Evolutionary conservation across 2,113 vertebrate species (phyloP).

Genomic region (Peromyscus leucopus): DNA sequence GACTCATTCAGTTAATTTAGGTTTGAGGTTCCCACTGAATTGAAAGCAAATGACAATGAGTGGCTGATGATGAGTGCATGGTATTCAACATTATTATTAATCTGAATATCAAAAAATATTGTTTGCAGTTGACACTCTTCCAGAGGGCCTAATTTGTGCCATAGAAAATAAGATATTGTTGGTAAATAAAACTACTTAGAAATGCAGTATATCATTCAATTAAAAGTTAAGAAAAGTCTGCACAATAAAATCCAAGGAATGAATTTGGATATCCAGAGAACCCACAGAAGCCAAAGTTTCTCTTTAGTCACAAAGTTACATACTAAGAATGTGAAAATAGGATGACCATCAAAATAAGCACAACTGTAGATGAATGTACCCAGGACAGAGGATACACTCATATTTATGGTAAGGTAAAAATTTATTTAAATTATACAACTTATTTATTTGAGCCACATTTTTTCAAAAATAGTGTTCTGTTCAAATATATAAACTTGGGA

Average conservation of each 20-base stretch:
- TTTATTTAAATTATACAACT: background rate
- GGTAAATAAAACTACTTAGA: conserved; percentile 7
- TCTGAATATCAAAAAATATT: background rate
- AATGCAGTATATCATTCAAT: background rate
- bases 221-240: background rate
- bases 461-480: background rate
- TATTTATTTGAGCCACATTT: background rate
- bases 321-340: background rate
- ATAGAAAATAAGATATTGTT: conserved; percentile 39
- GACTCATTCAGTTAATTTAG: background rate
- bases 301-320: background rate
- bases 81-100: background rate
- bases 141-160: background rate
- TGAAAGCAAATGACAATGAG: background rate
- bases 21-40: background rate
- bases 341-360: background rate
- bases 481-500: background rate
- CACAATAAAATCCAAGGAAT: background rate
- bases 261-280: background rate
- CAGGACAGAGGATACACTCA: background rate
- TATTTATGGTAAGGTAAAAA: background rate
- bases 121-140: background rate
- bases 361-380: background rate
- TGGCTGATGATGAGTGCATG: background rate
- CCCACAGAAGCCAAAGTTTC: background rate